Evolutionary conservation across 1,140 invertebrate genomes (phyloP).

Genomic region (Propsilocerus akamusi): DNA sequence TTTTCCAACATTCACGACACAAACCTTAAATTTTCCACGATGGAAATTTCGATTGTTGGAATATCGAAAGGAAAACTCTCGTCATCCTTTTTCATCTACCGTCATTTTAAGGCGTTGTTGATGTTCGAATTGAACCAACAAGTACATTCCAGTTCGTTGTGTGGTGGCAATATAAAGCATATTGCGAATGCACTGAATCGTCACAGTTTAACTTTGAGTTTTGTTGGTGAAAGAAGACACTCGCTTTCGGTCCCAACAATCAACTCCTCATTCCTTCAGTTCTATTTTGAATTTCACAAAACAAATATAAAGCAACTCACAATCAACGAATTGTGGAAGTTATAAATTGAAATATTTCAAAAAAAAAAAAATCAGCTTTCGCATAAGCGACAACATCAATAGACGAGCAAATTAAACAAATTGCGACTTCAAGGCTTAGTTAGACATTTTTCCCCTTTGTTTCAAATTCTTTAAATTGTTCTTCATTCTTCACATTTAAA

Average conservation of each 20-base stretch:
- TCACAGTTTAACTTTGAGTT: conserved; percentile 2
- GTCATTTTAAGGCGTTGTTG: not conserved
- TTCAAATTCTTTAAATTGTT: too few species aligned
- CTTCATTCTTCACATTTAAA: too few species aligned
- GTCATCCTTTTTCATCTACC: not conserved
- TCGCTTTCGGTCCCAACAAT: not conserved
- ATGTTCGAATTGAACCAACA: conserved; percentile 1
- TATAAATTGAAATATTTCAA: not conserved
- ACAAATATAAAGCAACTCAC: not conserved
- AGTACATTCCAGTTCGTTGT: not conserved
- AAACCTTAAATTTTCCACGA: not conserved
- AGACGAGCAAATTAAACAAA: too few species aligned
- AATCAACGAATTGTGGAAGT: not conserved
- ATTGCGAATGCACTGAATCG: not conserved
- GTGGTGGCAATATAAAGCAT: not conserved
- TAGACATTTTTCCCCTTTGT: too few species aligned
- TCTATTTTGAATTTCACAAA: not conserved
- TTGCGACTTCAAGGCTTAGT: too few species aligned
- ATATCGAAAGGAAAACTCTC: not conserved
- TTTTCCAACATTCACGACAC: not conserved
- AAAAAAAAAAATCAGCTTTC: not conserved
- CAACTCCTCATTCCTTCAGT: not conserved
- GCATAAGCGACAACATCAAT: not conserved
- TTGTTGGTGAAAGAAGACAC: conserved; percentile 1
- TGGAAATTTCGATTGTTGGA: not conserved